Percentiles rank a stretch among this genome's conserved stretches.
Conservation (phyloP, 2,888 invertebrate genomes). For the Platycnemis pennipes region DNA sequence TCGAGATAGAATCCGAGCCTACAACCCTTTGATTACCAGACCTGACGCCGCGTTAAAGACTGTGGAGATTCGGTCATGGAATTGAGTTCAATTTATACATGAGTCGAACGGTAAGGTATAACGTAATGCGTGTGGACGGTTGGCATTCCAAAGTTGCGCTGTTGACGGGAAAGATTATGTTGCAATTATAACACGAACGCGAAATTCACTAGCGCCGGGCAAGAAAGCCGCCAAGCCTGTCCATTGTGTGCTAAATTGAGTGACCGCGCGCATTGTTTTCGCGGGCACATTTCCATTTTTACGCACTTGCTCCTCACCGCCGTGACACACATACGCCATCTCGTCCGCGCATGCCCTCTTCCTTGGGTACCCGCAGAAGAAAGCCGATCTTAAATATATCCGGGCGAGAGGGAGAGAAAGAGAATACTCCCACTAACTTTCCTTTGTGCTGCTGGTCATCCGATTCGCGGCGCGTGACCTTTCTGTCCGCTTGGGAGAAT, state of each 20-base stretch:
- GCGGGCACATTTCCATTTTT: not conserved
- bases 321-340: not conserved
- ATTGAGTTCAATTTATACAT: not conserved
- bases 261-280: not conserved
- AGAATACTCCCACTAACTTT: not conserved
- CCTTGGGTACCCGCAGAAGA: not conserved
- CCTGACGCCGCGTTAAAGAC: not conserved
- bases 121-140: not conserved
- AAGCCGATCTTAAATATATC: not conserved
- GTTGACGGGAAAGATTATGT: not conserved
- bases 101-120: not conserved
- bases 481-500: not conserved
- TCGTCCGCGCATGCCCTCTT: not conserved
- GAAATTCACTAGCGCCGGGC: not conserved
- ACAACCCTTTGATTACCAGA: too few species aligned
- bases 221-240: not conserved
- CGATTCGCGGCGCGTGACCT: not conserved
- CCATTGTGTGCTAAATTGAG: constrained; percentile 23
- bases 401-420: not conserved
- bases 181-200: not conserved
- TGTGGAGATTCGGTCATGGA: not conserved
- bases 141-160: not conserved
- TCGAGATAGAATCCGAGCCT: too few species aligned
- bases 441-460: constrained; percentile 39
- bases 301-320: not conserved